Base-by-base conservation (phyloP, 2,113 vertebrate genomes). In the Lasiurus borealis region DNA sequence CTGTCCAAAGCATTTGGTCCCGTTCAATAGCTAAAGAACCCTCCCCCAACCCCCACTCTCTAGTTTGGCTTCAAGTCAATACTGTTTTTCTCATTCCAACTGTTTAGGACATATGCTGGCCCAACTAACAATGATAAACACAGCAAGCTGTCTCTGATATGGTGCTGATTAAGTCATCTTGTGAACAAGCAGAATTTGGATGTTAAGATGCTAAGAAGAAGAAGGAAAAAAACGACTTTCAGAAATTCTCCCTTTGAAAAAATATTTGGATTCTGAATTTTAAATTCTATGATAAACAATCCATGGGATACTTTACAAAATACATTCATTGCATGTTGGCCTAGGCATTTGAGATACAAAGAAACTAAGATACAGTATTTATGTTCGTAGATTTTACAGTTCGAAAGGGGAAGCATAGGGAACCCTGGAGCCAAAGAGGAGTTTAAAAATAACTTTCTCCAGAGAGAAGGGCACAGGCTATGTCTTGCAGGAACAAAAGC, bases 61-160 rank as follows among this genome's bases (percentile, higher is more conserved):
- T 88, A 66, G 46, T 89, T 86, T 97, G 88, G 93, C 62, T 96
- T 96, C 88, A 97, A 96, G 76, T 96, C 94, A 97, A 66, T 73
- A 31, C 75, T 88, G 57, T 77, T 96, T 57, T 93, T 86, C 23
- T 94, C 96, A 94, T 81, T 94, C 97, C 97, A 97, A 98, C 95
- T 96, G 89, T 95, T 98, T 96, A 95, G 96, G 96, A 96, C 82
- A 94, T 92, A 97, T 10, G 75, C 88, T 97, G 91, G 71, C 88
- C 93, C 92, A 96, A 95, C 78, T 92, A 95, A 96, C 95, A 98
- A 97, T 57, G 94, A 78, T 93, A 98, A 97, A 97, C 96, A 96
- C 68, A 95, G 94, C 95, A 97, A 72, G 69, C 80, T 96, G 96
- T 97, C 94, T 97, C 96, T 93, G 85, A 72, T 95, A 97, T 94